Evolutionary conservation across 2,797 vertebrate genomes (phyloP).

Genomic region (Natrix natrix): DNA sequence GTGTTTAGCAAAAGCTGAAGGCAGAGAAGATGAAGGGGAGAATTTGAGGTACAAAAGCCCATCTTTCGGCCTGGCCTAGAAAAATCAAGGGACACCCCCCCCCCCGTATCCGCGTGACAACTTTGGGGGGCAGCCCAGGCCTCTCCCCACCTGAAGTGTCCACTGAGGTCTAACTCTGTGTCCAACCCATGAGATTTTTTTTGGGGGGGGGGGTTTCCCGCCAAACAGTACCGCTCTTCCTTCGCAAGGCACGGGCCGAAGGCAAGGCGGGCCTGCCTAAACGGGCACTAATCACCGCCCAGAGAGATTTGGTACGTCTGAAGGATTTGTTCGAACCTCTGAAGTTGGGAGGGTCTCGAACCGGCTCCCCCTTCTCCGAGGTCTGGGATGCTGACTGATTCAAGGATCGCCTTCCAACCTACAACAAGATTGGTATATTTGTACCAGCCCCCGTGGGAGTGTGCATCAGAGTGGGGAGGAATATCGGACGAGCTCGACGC

Average conservation of each 20-base stretch:
- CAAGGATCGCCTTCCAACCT: not conserved
- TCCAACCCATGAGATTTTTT: not conserved
- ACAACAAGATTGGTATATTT: not conserved
- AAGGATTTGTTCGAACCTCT: not conserved
- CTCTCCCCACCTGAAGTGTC: not conserved
- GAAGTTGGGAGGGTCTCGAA: not conserved
- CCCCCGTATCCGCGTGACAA: not conserved
- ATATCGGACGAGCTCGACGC: not conserved
- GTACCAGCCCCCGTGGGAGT: not conserved
- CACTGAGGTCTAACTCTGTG: not conserved
- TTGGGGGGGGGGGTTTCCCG: too few species aligned
- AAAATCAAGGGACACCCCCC: not conserved
- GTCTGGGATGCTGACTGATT: not conserved
- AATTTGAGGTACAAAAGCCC: not conserved
- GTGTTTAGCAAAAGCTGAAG: not conserved
- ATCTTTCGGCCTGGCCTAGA: not conserved
- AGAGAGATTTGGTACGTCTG: accelerated
- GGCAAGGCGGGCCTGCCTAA: not conserved
- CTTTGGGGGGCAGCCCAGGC: not conserved
- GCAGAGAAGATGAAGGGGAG: not conserved
- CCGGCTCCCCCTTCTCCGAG: not conserved
- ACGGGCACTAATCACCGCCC: not conserved
- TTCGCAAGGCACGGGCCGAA: not conserved
- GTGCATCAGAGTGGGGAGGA: not conserved
- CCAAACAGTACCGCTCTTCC: not conserved